Evolutionary conservation across 2,888 invertebrate species (phyloP).

Genomic region (Mactromeris polynyma): DNA sequence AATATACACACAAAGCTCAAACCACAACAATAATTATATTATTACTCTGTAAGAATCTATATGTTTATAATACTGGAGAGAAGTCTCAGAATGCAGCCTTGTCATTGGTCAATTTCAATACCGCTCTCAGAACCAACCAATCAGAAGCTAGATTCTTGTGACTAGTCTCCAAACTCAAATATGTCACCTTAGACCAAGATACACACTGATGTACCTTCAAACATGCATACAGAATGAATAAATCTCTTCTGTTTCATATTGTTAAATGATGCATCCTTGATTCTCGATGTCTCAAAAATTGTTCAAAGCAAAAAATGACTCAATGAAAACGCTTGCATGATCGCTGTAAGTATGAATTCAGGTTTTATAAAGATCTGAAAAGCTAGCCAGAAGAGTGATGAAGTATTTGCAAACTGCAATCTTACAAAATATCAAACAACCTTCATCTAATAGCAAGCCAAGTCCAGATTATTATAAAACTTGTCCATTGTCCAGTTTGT

Average conservation of each 20-base stretch:
- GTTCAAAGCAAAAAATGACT: no score
- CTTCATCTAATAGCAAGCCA: background rate
- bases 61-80: background rate
- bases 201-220: background rate
- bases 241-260: no score
- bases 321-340: no score
- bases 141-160: background rate
- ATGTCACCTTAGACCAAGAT: background rate
- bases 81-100: background rate
- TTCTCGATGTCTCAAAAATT: no score
- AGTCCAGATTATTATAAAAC: background rate
- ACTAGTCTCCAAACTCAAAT: background rate
- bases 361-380: no score
- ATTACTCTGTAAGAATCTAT: constrained; percentile 2
- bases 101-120: background rate
- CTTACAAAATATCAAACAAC: background rate
- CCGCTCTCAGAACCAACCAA: background rate
- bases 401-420: no score
- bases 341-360: no score
- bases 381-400: no score
- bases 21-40: background rate
- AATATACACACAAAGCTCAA: constrained; percentile 12
- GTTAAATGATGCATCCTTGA: no score
- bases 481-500: background rate
- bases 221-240: background rate